Evolutionary conservation across 2,888 invertebrate genomes (phyloP), one percentile per base, ranked within the genome.

Genomic region (Noctua comes): DNA sequence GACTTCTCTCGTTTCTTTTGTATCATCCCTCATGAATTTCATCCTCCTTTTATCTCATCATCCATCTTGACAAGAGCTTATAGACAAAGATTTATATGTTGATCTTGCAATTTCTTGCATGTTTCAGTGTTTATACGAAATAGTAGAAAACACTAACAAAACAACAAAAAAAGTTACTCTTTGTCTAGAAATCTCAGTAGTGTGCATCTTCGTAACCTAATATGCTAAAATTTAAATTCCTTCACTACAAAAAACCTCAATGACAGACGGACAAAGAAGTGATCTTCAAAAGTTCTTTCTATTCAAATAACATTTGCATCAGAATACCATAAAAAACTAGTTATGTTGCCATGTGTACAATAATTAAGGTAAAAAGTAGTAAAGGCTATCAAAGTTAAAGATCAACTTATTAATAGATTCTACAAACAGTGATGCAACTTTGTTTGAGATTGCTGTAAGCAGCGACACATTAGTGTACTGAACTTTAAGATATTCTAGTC

Each of bases 391-490:
- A 80, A 54, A 54, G 66, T 62, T 18, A 85, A 66, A 85, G 59
- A 72, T 64, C 36, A 62, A 80, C 16, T 31, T n/a, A 21, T 68
- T 62, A 62, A 71, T 80, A 46, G 36, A 71, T 85, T 69, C 7
- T 40, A n/a, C 1, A 48, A 16, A 6, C 1, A 46, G 48, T 85
- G 81, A 85, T 85, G 81, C 59, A 81, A 85, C n/a, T 72, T 80
- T n/a, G 10, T 40, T 10, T n/a, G 24, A 40, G 8, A 71, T 80
- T 85, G 46, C 72, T 71, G 18, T n/a, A 54, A 11, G 27, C 21
- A 27, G 27, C 46, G 7, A 18, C 24, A 46, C 24, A 59, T 40
- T n/a, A 40, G 27, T 51, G 51, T 16, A 6, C 11, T 54, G 11
- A 40, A 43, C n/a, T 71, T 51, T 11, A 11, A 18, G 24, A 69